Percentiles rank a stretch among this genome's conserved stretches.
Evolutionary conservation across 2,888 invertebrate species (phyloP).

Genomic region (Ditula angustiorana): DNA sequence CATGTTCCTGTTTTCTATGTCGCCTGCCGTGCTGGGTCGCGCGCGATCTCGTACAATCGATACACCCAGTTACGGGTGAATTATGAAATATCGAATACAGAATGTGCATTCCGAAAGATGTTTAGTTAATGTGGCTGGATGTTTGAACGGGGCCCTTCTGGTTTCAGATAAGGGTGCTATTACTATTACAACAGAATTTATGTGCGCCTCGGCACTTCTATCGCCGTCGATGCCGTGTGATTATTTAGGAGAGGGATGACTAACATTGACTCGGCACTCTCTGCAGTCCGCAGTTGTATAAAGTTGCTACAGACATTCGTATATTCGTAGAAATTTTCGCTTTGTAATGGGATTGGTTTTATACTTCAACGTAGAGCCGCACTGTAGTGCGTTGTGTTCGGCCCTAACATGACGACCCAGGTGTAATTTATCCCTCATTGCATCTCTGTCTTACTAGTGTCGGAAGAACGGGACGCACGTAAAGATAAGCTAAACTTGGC

Average conservation of each 20-base stretch:
- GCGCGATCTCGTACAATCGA: slow-evolving; percentile 24
- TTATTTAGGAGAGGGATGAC: not conserved
- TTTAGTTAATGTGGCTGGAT: slow-evolving; percentile 12
- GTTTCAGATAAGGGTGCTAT: not conserved
- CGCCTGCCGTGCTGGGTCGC: slow-evolving; percentile 15
- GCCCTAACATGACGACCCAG: too few relatives aligned
- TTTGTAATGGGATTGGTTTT: too few relatives aligned
- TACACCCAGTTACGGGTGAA: slow-evolving; percentile 30
- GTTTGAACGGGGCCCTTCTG: slow-evolving; percentile 2
- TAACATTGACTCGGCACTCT: not conserved
- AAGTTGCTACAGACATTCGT: too few relatives aligned
- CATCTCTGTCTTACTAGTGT: too few relatives aligned
- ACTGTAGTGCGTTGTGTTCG: too few relatives aligned
- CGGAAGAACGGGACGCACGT: too few relatives aligned
- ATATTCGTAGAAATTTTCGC: too few relatives aligned
- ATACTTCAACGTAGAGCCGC: too few relatives aligned
- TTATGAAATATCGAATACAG: slow-evolving; percentile 20
- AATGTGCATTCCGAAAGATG: slow-evolving; percentile 32
- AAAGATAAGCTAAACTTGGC: too few relatives aligned
- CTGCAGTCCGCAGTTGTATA: too few relatives aligned
- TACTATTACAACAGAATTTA: not conserved
- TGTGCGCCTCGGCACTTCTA: not conserved
- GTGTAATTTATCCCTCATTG: too few relatives aligned
- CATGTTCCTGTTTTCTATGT: slow-evolving; percentile 29
- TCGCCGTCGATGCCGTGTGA: too few relatives aligned